phyloP scores from a whole-genome alignment of 2,797 vertebrate species.

The Tokudaia tokunoshimensis region DNA sequence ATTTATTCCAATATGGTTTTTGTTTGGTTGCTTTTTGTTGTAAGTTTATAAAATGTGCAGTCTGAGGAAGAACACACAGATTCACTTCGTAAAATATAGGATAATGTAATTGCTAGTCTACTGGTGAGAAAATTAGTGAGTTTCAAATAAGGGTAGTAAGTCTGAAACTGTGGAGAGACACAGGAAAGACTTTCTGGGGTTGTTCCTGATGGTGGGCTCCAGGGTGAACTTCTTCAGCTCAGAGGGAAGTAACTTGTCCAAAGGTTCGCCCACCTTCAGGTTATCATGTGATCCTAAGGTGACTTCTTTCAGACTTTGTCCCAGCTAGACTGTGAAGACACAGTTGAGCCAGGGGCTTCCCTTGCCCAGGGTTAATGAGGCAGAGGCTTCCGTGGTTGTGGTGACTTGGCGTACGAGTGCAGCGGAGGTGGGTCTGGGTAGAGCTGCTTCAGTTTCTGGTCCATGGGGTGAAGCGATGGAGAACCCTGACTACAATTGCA shows the following conservation, averaged over 20 bases:
- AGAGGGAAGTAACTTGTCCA: fast-evolving
- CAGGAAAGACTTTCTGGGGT: background rate
- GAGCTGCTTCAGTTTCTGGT: background rate
- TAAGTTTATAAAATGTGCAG: background rate
- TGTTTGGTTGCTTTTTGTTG: background rate
- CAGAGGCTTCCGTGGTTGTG: background rate
- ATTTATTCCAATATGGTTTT: background rate
- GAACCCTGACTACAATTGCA: background rate
- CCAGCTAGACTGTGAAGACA: background rate
- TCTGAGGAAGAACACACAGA: background rate
- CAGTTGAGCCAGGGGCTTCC: background rate
- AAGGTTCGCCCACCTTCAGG: background rate
- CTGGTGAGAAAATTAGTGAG: background rate
- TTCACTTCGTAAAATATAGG: background rate
- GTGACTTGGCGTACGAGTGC: fast-evolving
- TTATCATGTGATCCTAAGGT: background rate
- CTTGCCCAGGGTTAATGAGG: background rate
- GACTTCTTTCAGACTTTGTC: background rate
- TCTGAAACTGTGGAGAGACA: background rate
- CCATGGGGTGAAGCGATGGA: fast-evolving
- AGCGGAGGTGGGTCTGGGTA: background rate
- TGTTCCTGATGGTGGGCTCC: too few relatives aligned
- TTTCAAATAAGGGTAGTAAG: background rate
- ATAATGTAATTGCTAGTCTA: background rate
- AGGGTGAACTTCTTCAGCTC: background rate